Conservation (phyloP, 2,797 vertebrate species). For the Amphiprion clarkii region DNA sequence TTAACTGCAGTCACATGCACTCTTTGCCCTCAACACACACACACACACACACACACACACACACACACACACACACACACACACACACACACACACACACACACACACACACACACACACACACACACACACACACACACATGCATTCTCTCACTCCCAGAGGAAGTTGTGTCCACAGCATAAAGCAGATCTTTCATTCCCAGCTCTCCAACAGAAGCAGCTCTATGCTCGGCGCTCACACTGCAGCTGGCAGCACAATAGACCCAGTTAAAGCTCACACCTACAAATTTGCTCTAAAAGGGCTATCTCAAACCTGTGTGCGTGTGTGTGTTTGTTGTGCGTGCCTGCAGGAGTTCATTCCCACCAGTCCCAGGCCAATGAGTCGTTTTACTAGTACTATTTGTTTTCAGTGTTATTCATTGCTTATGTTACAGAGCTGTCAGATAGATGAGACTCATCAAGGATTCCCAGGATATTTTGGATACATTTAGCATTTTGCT, state of each 20-base stretch:
- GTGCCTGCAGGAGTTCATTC: slow-evolving; percentile 36
- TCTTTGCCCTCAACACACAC: slow-evolving; percentile 9
- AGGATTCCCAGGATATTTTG: not conserved
- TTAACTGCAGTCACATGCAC: slow-evolving; percentile 43
- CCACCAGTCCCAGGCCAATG: slow-evolving; percentile 37
- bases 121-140: slow-evolving; percentile 3
- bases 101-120: slow-evolving; percentile 9
- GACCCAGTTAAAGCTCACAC: slow-evolving; percentile 77
- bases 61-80: slow-evolving; percentile 14
- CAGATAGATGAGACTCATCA: not conserved
- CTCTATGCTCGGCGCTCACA: slow-evolving; percentile 71
- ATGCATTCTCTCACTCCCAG: slow-evolving; percentile 54
- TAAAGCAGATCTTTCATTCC: slow-evolving; percentile 78
- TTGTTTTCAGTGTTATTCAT: slow-evolving; percentile 11
- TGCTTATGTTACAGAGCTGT: slow-evolving; percentile 7
- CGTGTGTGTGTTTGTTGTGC: slow-evolving; percentile 25
- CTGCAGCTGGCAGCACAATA: slow-evolving; percentile 81
- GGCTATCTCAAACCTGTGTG: slow-evolving; percentile 51
- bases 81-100: slow-evolving; percentile 24
- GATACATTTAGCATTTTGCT: not conserved
- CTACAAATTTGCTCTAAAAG: slow-evolving; percentile 72
- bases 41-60: not conserved
- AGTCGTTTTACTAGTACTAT: not conserved
- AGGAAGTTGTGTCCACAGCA: slow-evolving; percentile 72
- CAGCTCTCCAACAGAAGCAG: slow-evolving; percentile 70